Evolutionary conservation across 2,888 invertebrate genomes (phyloP).

Genomic region (Hirtodrosophila confusa): DNA sequence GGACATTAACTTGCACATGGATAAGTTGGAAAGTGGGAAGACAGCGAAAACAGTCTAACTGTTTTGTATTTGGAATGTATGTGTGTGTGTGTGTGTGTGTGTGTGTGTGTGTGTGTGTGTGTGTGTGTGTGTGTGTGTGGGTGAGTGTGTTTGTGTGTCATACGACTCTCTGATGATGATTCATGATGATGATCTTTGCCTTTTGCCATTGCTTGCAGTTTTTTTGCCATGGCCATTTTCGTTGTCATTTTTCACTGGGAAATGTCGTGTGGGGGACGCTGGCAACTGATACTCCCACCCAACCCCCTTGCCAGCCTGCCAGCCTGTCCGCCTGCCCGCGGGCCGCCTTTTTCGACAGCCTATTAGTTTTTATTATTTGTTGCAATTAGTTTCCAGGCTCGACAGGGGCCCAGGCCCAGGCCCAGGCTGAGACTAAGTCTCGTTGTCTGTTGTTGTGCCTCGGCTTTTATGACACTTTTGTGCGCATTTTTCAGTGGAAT

Average conservation of each 20-base stretch:
- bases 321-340: conserved; percentile 21
- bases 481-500: conserved; percentile 74
- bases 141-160: conserved; percentile 20
- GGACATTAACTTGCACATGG: conserved; percentile 76
- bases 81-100: conserved; percentile 12
- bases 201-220: conserved; percentile 65
- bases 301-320: background rate
- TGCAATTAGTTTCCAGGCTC: conserved; percentile 75
- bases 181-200: conserved; percentile 75
- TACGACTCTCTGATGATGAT: conserved; percentile 69
- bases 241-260: conserved; percentile 74
- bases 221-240: conserved; percentile 47
- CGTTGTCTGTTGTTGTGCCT: conserved; percentile 25
- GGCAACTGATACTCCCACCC: background rate
- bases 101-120: too few relatives aligned
- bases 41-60: conserved; percentile 60
- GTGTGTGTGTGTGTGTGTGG: conserved; percentile 1
- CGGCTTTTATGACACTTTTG: conserved; percentile 74
- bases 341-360: conserved; percentile 71
- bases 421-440: conserved; percentile 2
- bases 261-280: conserved; percentile 20
- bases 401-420: conserved; percentile 12
- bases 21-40: conserved; percentile 50
- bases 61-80: conserved; percentile 38
- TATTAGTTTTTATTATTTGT: conserved; percentile 81